These are phyloP conservation scores for Drosophila asahinai DNA, from an alignment of 1,140 invertebrate species.

Conservation along the genomic window DNA sequence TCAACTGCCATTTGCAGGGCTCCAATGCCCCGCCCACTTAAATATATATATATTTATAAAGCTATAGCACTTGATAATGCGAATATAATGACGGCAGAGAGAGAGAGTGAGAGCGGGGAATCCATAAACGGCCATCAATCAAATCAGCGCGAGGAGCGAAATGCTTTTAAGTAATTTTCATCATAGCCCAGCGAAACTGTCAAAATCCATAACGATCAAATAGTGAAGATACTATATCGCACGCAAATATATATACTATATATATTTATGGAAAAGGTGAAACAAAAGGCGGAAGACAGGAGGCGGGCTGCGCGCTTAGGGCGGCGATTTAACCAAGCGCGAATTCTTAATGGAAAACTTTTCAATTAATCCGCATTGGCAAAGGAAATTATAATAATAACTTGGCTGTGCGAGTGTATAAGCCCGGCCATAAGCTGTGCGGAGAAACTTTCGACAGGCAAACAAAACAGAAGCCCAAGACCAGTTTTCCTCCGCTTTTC, in stretches of 20 bases:
- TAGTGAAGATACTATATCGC: constrained; percentile 44
- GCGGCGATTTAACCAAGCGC: constrained; percentile 69
- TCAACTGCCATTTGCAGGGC: constrained; percentile 79
- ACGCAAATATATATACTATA: constrained; percentile 25
- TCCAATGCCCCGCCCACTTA: constrained; percentile 56
- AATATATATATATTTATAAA: constrained; percentile 9
- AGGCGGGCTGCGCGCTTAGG: no score
- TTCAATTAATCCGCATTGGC: constrained; percentile 81
- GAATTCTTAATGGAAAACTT: constrained; percentile 80
- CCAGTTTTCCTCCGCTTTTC: constrained; percentile 15
- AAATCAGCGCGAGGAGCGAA: constrained; percentile 72
- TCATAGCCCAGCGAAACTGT: constrained; percentile 68
- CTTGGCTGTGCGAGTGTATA: constrained; percentile 57
- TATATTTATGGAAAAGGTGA: constrained; percentile 30
- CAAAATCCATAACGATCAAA: constrained; percentile 82
- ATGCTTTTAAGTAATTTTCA: constrained; percentile 83
- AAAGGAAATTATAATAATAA: constrained; percentile 80
- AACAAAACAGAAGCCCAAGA: constrained; percentile 59
- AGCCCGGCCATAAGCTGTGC: constrained; percentile 55
- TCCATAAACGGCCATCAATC: constrained; percentile 79
- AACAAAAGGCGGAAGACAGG: constrained; percentile 29
- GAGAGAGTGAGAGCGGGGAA: not conserved
- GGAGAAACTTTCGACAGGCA: constrained; percentile 75
- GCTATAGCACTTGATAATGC: constrained; percentile 66
- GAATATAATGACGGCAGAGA: constrained; percentile 71